Evolutionary conservation across 2,797 vertebrate genomes (phyloP).

Genomic region (Sphenopsis melanotis): DNA sequence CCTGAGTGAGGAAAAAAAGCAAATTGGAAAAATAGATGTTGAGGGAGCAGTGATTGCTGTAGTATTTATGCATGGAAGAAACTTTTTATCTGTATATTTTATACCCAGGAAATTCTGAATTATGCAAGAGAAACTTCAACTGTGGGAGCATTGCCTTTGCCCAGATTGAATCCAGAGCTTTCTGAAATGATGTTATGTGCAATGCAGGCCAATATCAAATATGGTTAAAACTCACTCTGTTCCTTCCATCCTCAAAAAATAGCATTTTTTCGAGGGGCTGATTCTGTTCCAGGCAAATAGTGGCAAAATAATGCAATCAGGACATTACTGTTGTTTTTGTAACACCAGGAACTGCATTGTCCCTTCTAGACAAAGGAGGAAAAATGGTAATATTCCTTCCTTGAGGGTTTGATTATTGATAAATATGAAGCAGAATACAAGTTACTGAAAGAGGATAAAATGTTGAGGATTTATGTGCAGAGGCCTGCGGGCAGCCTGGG

Average conservation of each 20-base stretch:
- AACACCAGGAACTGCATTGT: neutral
- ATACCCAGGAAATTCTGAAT: neutral
- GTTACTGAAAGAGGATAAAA: neutral
- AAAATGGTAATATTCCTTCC: neutral
- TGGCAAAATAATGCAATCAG: neutral
- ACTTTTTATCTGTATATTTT: neutral
- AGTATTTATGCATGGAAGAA: neutral
- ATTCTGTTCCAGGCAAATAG: neutral
- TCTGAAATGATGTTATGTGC: neutral
- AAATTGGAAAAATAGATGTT: neutral
- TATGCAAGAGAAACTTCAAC: neutral
- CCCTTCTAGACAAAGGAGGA: neutral
- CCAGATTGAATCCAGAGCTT: neutral
- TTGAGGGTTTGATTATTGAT: neutral
- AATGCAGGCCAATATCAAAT: neutral
- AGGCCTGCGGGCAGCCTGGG: fast-evolving
- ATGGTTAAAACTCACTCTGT: neutral
- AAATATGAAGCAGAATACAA: neutral
- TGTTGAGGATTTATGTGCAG: neutral
- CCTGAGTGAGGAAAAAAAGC: neutral
- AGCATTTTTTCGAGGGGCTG: neutral
- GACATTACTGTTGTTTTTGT: neutral
- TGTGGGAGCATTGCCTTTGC: neutral
- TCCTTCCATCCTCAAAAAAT: neutral
- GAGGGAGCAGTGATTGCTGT: neutral